Evolutionary conservation across 2,888 invertebrate species (phyloP), one percentile per base, ranked within the genome.

Genomic region (Oxycera nigricornis): DNA sequence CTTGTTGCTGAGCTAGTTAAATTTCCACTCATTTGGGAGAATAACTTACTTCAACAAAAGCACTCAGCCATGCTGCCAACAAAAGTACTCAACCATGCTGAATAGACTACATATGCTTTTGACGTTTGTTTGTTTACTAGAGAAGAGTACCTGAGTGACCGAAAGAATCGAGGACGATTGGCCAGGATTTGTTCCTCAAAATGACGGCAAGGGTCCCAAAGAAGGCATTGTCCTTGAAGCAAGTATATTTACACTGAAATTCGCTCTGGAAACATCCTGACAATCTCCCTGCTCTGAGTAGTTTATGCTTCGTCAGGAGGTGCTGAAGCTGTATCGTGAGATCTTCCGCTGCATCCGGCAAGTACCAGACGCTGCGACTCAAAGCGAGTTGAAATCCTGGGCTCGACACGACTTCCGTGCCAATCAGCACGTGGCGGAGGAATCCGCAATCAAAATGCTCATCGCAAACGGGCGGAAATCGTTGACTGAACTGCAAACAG

Each of bases 241-340:
- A n/a, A n/a, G n/a, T n/a, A n/a, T n/a, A n/a, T n/a, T n/a, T n/a
- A n/a, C n/a, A n/a, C n/a, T n/a, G n/a, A n/a, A n/a, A n/a, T n/a
- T n/a, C n/a, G n/a, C n/a, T n/a, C n/a, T 78, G 52, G 61, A 35
- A 35, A 35, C 11, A 35, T 7, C 6, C 35, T 35, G 11, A 35
- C 35, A 11, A n/a, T 46, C 3, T 14, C 4, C 46, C 14, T 46
- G 17, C 14, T 46, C 46, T 17, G 14, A 6, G 17, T 17, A 46
- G 46, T 46, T 46, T 11, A 88, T 95, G 83, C 83, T 93, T 31
- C 89, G 93, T 11, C 91, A 92, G 85, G 91, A 94, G 85, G 94
- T 94, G 0, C 82, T 94, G 22, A 91, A 90, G 79, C 83, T 94
- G 0, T 95, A 94, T 80, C 87, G 92, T 77, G 89, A 91, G 77